Conservation (phyloP, 2,888 invertebrate species). For the Tachystola acroxantha region DNA sequence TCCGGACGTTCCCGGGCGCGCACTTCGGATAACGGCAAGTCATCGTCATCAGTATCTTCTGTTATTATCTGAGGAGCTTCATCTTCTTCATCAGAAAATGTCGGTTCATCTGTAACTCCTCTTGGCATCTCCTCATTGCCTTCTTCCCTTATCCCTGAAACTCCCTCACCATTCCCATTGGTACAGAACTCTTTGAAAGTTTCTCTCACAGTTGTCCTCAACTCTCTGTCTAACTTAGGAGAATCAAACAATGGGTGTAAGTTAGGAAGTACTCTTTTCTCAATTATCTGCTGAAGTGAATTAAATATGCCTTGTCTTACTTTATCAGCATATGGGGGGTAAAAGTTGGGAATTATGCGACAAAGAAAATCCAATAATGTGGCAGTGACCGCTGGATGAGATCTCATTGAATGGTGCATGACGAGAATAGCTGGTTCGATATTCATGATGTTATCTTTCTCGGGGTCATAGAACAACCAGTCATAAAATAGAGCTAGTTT, state of each 20-base stretch:
- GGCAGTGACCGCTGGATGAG: slow-evolving; percentile 93
- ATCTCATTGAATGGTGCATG: slow-evolving; percentile 95
- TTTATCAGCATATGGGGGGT: slow-evolving; percentile 87
- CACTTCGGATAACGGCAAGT: slow-evolving; percentile 88
- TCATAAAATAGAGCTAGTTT: slow-evolving; percentile 95
- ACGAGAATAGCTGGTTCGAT: slow-evolving; percentile 96
- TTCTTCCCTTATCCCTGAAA: slow-evolving; percentile 69
- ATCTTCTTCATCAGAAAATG: slow-evolving; percentile 93
- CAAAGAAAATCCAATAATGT: slow-evolving; percentile 94
- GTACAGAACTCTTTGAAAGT: slow-evolving; percentile 95
- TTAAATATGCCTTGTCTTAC: slow-evolving; percentile 89
- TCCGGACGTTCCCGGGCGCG: slow-evolving; percentile 82
- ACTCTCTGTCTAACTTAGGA: slow-evolving; percentile 90
- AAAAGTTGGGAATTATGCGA: slow-evolving; percentile 92
- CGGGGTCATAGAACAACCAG: slow-evolving; percentile 94
- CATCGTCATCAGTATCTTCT: slow-evolving; percentile 85
- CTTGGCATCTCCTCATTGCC: slow-evolving; percentile 56
- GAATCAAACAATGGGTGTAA: slow-evolving; percentile 92
- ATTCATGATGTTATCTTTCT: slow-evolving; percentile 96
- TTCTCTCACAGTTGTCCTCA: slow-evolving; percentile 90
- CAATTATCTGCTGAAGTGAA: slow-evolving; percentile 90
- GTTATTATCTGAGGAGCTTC: slow-evolving; percentile 70
- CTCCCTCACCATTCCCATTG: slow-evolving; percentile 70
- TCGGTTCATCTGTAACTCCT: slow-evolving; percentile 81
- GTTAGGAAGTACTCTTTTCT: slow-evolving; percentile 94